Evolutionary conservation across 2,888 invertebrate genomes (phyloP), one percentile per base, ranked within the genome.

Genomic region (Eulithis prunata): DNA sequence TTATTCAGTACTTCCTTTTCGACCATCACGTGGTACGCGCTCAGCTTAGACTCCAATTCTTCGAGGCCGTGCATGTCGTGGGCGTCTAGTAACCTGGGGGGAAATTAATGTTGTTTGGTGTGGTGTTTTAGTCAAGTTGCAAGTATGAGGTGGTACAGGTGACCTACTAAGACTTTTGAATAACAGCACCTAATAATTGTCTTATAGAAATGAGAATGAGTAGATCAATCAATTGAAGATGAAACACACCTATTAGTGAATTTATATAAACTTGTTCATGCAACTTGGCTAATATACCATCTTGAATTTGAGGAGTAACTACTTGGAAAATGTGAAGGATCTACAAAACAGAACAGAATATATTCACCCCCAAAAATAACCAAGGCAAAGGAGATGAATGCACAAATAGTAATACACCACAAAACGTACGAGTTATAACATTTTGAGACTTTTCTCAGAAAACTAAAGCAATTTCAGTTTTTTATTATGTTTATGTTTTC

Each of bases 1-100:
- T 89, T 94, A 85, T 78, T 93, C 84, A 90, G 84, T 69, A 87
- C 87, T 70, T 91, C 92, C 87, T 96, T 96, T 80, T 96, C 96
- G 68, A 96, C 94, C 88, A 95, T 95, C 73, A 96, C 96, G 87
- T 96, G 96, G 90, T 96, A 96, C 54, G 96, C 96, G 87, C 94
- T 95, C 77, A 97, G 91, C 82, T 96, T 96, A 1, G 96, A 95
- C 87, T 96, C 96, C 79, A 97, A 87, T 82, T 96, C 96, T 78
- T 96, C 96, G 68, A 96, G 90, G 78, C 96, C 96, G 57, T 96
- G 96, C 85, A 96, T 93, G 76, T 94, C 95, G 74, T 66, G 66
- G 0, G 66, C 57, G 55, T 95, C 95, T 77, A 95, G 87, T 77
- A 95, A 93, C 79, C 95, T 95, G 79, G 64, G 57, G 70, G 41